Base-by-base conservation (phyloP, 92 coral and sea anemone genomes). In the Phenganax subtilis region DNA sequence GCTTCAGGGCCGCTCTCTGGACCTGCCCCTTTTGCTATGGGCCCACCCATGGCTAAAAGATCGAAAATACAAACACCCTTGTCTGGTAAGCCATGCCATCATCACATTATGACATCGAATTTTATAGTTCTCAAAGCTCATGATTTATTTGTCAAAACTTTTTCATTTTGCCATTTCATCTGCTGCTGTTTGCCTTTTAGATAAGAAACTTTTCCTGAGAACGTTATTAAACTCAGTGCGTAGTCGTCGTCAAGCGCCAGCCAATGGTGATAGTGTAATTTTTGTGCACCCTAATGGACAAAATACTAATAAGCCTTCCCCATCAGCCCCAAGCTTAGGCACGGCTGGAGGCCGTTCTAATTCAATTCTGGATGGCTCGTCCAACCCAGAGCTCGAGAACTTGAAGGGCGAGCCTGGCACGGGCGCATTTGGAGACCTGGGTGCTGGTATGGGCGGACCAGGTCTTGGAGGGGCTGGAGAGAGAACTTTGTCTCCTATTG, bases 221-320 rank as follows among this genome's bases (percentile, higher is more conserved):
- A 79, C 58, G 6, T 20, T 79, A 30, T 52, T 79, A 25, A 64
- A 79, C 83, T 79, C 83, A 51, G 83, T 79, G 7, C 83, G 83
- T 9, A 30, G 57, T 16, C 67, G 83, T 16, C 72, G 83, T 8
- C 83, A 79, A 53, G 15, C 81, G 4, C 70, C 83, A 29, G 93
- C 99, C 7, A 96, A 96, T 84, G 92, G 99, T 8, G 99, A 96
- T 84, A 92, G 97, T 9, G 99, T 96, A n/a, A 96, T 96, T 87
- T 96, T 96, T 69, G 99, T 96, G 6, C 99, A 96, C 70, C 99
- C 99, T 14, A 87, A 80, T 77, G 89, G 75, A 54, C 77, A 87
- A 61, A 91, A 86, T 75, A 86, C 79, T 51, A 76, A 76, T 10
- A 91, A 89, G 6, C 84, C 84, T 27, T 80, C 81, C 7, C 83